A percentile compares a stretch with the other conserved stretches of the same genome.
Conservation (phyloP, 2,113 vertebrate species). For the Montifringilla adamsi region DNA sequence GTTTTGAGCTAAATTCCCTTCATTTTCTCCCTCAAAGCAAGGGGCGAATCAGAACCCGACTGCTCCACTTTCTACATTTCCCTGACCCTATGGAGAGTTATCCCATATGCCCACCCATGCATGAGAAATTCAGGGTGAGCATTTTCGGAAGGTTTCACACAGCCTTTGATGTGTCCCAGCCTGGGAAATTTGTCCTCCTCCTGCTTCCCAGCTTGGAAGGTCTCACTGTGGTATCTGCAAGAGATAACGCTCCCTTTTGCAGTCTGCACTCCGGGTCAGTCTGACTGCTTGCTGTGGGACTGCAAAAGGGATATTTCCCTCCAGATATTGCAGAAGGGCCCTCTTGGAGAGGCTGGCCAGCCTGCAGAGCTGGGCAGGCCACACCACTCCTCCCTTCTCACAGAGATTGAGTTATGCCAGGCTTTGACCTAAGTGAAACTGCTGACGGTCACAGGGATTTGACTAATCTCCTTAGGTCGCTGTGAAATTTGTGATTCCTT, state of each 20-base stretch:
- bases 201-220: constrained; percentile 56
- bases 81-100: constrained; percentile 32
- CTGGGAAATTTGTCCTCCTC: constrained; percentile 51
- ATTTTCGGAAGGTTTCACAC: constrained; percentile 63
- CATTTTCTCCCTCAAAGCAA: constrained; percentile 3
- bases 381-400: neutral
- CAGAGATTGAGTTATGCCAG: constrained; percentile 63
- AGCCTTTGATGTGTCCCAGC: constrained; percentile 62
- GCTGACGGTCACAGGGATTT: constrained; percentile 57
- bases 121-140: constrained; percentile 55
- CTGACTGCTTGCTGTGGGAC: neutral
- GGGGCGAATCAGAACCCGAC: neutral
- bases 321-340: neutral
- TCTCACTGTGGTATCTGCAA: constrained; percentile 52
- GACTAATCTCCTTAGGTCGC: constrained; percentile 53
- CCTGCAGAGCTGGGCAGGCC: neutral
- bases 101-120: constrained; percentile 55
- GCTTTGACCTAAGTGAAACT: constrained; percentile 64
- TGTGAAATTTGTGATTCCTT: constrained; percentile 61
- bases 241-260: constrained; percentile 28
- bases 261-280: neutral
- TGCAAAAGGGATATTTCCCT: neutral
- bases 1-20: neutral
- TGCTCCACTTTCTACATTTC: neutral
- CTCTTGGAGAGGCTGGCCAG: neutral